These are phyloP conservation scores for Cassiopea andromeda DNA, from an alignment of 30 jellyfish, hydroid and myxozoan genomes.

Conservation along the genomic window DNA sequence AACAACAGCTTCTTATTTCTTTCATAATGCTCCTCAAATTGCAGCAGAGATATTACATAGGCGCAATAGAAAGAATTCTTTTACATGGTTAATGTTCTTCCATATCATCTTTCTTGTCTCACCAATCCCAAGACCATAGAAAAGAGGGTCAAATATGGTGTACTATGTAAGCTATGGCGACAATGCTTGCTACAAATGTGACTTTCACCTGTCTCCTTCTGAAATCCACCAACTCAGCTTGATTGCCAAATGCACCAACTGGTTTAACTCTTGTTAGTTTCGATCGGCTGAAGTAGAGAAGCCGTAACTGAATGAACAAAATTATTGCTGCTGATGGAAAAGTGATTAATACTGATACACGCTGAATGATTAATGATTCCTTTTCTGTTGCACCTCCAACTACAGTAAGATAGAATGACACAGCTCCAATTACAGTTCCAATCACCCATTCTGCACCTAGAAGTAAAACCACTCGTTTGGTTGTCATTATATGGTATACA, in stretches of 20 bases:
- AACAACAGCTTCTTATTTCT: background rate
- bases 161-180: background rate
- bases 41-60: background rate
- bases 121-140: conserved; percentile 1
- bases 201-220: conserved; percentile 3
- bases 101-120: conserved; percentile 3
- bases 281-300: conserved; percentile 1
- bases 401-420: background rate
- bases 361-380: background rate
- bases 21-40: background rate
- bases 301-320: background rate
- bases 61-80: background rate
- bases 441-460: background rate
- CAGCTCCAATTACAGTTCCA: background rate
- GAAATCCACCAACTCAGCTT: background rate
- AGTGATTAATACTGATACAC: background rate
- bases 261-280: background rate
- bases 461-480: background rate
- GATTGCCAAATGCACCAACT: background rate
- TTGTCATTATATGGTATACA: background rate
- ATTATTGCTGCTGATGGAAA: background rate
- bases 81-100: background rate
- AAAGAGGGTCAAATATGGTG: background rate
- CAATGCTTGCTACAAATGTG: conserved; percentile 9
- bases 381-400: background rate